Evolutionary conservation across 1,140 invertebrate species (phyloP), one percentile per base, ranked within the genome.

Genomic region (Cataglyphis hispanica): DNA sequence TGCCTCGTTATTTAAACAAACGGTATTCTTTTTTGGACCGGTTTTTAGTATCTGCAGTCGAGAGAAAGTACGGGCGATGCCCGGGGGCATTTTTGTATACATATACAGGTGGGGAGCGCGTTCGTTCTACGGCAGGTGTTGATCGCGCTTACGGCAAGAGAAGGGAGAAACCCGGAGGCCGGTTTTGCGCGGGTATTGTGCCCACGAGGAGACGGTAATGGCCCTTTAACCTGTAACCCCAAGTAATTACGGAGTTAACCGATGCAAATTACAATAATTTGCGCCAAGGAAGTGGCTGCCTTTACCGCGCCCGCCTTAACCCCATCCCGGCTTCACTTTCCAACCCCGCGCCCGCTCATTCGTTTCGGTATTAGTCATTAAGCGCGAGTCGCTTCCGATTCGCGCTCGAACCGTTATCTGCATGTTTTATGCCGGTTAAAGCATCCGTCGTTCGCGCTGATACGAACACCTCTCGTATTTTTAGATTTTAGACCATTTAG

Each of bases 231-330:
- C 91, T 91, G 85, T 90, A 91, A 90, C 90, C 88, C 74, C 87
- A 76, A 92, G 90, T 92, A 92, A 93, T 93, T 92, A 92, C 90
- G 87, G 87, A 92, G 91, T 92, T 92, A 92, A 92, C 92, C 85
- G 89, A 92, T 93, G 91, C 88, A 92, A 92, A 93, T 93, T 93
- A 93, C 91, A 93, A 93, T 92, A 93, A 93, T 93, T 93, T 92
- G 87, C 70, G 86, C 80, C 83, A 84, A 91, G 91, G 87, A 92
- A 91, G 90, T 86, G 81, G 78, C 78, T 53, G 86, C 64, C 60
- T 56, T 74, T 85, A 31, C 77, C 78, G 84, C 80, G 84, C 80
- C 60, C 46, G 31, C 56, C 78, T 72, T 64, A 78, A 81, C 78
- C 67, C 67, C 43, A 40, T 69, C 46, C 34, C 16, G 37, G 11